Percentiles rank a stretch among this genome's conserved stretches.
Evolutionary conservation across 2,113 vertebrate genomes (phyloP).

Genomic region (Antidorcas marsupialis): DNA sequence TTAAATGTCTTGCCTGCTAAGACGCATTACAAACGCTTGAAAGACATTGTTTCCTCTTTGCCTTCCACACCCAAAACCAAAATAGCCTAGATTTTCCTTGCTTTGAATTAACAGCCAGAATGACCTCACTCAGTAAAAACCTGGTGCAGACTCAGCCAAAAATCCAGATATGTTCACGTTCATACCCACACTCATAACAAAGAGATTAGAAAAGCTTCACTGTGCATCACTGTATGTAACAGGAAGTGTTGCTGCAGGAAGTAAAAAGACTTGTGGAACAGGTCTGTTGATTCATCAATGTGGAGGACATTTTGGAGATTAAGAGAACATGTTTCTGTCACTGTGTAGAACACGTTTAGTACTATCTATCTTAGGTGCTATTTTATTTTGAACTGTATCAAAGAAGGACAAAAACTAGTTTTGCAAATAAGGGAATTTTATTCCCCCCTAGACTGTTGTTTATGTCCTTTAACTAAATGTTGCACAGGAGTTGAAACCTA

Average conservation of each 20-base stretch:
- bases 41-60: constrained; percentile 41
- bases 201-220: neutral
- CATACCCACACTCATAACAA: neutral
- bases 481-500: neutral
- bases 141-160: neutral
- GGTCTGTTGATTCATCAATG: neutral
- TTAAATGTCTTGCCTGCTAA: constrained; percentile 18
- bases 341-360: neutral
- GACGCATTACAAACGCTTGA: neutral
- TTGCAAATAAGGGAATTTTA: neutral
- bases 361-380: neutral
- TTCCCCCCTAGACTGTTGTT: neutral
- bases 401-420: neutral
- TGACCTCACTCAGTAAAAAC: constrained; percentile 46
- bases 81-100: constrained; percentile 39
- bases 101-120: constrained; percentile 54
- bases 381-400: neutral
- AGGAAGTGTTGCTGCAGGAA: neutral
- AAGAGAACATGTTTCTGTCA: neutral
- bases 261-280: neutral
- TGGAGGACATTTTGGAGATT: neutral
- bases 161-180: neutral
- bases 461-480: neutral
- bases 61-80: constrained; percentile 12
- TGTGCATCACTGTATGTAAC: neutral